Evolutionary conservation across 2,797 vertebrate species (phyloP), one percentile per base, ranked within the genome.

Genomic region (Gobionotothen gibberifrons): DNA sequence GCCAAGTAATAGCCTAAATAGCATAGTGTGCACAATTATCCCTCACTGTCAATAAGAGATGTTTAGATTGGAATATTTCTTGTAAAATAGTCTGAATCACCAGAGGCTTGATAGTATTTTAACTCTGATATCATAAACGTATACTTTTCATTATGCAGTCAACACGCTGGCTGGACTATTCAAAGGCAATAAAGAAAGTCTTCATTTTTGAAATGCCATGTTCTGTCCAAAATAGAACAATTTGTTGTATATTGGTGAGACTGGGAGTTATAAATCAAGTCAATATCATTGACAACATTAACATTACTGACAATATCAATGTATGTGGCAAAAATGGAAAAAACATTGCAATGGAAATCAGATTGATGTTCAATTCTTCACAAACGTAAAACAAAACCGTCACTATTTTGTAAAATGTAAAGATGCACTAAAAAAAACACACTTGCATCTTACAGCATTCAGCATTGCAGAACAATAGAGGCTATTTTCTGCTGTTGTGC

Each of bases 1-100:
- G 65, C 69, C 72, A 72, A 74, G 70, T 73, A 69, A 81, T 22
- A 76, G n/a, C 43, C 59, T 69, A 69, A 65, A 72, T 29, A 55
- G 51, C 58, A 68, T 8, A 69, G 39, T 17, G 60, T 16, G 52
- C 36, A 66, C 13, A 70, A 76, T 64, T 32, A 69, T 78, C 67
- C 42, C 59, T 14, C 19, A 16, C 22, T 19, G 52, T 67, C 69
- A 68, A 82, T 19, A 17, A 67, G 26, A 82, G 40, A n/a, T 19
- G 47, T 57, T 57, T 39, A 49, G 48, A 76, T 44, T 36, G 49
- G 52, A 80, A 0, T 1, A 44, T 19, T 4, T 61, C 69, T 70
- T 17, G 29, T 26, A 16, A 64, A 54, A 64, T 63, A 59, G 72
- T 77, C 9, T 43, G 1, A 14, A 65, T 51, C 47, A 36, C 10